A percentile compares a stretch with the other conserved stretches of the same genome.
phyloP scores from a whole-genome alignment of 2,113 vertebrate genomes.

The Tor tambroides region DNA sequence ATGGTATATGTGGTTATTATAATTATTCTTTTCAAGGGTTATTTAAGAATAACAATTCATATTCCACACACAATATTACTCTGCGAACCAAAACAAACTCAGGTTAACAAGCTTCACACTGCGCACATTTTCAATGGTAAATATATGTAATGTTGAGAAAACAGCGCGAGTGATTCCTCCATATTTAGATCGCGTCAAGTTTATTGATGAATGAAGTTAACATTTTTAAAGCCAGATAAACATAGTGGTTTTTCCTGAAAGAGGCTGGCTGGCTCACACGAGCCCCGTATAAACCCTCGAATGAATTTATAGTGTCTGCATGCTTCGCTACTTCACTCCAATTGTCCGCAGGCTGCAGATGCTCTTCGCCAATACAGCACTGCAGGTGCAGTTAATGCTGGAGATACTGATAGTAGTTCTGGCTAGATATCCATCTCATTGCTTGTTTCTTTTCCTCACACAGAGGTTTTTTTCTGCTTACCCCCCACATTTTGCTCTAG shows the following conservation, averaged over 20 bases:
- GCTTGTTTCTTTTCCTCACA: constrained; percentile 57
- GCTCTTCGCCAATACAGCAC: constrained; percentile 33
- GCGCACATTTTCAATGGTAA: not conserved
- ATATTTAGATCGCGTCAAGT: constrained; percentile 17
- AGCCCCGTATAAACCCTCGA: constrained; percentile 32
- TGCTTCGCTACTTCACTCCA: constrained; percentile 53
- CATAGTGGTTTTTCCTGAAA: constrained; percentile 7
- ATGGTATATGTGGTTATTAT: too few relatives aligned
- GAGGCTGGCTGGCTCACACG: constrained; percentile 14
- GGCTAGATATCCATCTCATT: constrained; percentile 22
- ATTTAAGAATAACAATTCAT: not conserved
- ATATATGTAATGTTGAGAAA: too few relatives aligned
- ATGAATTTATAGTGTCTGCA: constrained; percentile 38
- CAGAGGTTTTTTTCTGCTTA: constrained; percentile 60
- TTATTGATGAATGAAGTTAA: constrained; percentile 41
- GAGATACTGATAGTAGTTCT: constrained; percentile 52
- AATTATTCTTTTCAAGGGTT: too few relatives aligned
- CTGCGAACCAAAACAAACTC: not conserved
- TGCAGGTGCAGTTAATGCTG: constrained; percentile 56
- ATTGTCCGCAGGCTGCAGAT: constrained; percentile 56
- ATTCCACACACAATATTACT: not conserved
- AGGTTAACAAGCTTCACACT: not conserved
- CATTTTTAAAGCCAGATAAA: constrained; percentile 6
- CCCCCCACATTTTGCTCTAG: constrained; percentile 56
- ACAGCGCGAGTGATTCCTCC: not conserved